Evolutionary conservation across 2,888 invertebrate genomes (phyloP).

Genomic region (Ramazzottius varieornatus): DNA sequence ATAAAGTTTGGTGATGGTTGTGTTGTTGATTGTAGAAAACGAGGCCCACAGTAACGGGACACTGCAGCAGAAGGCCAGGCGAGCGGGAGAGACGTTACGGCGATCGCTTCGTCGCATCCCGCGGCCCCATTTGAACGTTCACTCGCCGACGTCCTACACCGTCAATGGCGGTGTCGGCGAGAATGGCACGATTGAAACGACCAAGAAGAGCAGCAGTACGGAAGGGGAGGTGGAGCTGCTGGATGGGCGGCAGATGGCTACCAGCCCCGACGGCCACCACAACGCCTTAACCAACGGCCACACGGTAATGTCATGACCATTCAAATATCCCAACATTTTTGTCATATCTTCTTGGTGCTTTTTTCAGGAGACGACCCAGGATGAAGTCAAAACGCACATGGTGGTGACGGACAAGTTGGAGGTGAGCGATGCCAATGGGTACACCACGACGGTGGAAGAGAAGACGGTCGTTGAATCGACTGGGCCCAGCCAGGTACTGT

Average conservation of each 20-base stretch:
- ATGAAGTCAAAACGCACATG: background rate
- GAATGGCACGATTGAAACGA: background rate
- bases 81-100: background rate
- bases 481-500: too few relatives aligned
- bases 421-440: background rate
- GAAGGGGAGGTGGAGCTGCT: background rate
- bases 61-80: background rate
- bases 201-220: background rate
- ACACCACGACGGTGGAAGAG: background rate
- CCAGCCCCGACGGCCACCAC: background rate
- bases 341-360: too few relatives aligned
- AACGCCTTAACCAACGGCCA: too few relatives aligned
- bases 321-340: too few relatives aligned
- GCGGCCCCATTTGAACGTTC: background rate
- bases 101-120: conserved; percentile 2
- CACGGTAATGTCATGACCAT: too few relatives aligned
- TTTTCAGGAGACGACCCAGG: too few relatives aligned
- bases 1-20: too few relatives aligned
- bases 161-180: background rate
- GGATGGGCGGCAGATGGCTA: background rate
- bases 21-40: too few relatives aligned
- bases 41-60: background rate
- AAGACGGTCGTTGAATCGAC: background rate
- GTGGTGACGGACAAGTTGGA: background rate
- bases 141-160: background rate